These are phyloP conservation scores for Fregetta grallaria DNA, from an alignment of 2,113 vertebrate genomes.

Conservation along the genomic window DNA sequence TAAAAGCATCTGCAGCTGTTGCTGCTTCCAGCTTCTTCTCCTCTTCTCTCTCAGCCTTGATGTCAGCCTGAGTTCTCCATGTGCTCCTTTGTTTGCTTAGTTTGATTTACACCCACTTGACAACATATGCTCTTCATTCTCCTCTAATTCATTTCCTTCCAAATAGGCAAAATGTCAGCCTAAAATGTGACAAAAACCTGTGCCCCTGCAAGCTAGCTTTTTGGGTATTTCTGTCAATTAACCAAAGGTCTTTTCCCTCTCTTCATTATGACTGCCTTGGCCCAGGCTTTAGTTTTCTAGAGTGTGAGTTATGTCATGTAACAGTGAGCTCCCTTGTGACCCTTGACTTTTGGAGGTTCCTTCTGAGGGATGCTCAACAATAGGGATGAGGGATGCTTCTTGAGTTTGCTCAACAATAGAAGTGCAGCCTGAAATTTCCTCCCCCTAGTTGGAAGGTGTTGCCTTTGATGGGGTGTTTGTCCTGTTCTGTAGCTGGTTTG, in stretches of 20 bases:
- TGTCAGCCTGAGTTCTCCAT: background rate
- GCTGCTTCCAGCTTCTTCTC: background rate
- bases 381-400: too few species aligned
- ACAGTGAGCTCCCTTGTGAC: background rate
- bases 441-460: background rate
- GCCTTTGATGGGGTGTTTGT: background rate
- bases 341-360: background rate
- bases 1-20: background rate
- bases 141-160: conserved; percentile 1
- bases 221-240: background rate
- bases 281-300: background rate
- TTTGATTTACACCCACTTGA: conserved; percentile 23
- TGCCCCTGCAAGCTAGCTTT: background rate
- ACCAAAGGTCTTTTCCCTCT: background rate
- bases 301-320: background rate
- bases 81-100: conserved; percentile 9
- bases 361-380: background rate
- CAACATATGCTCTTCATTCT: background rate
- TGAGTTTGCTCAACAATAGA: background rate
- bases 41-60: background rate
- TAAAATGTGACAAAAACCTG: background rate
- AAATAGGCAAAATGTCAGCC: background rate
- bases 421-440: background rate
- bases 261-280: background rate
- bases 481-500: background rate